phyloP scores from a whole-genome alignment of 2,888 invertebrate species.

The Drosophila meridiana region DNA sequence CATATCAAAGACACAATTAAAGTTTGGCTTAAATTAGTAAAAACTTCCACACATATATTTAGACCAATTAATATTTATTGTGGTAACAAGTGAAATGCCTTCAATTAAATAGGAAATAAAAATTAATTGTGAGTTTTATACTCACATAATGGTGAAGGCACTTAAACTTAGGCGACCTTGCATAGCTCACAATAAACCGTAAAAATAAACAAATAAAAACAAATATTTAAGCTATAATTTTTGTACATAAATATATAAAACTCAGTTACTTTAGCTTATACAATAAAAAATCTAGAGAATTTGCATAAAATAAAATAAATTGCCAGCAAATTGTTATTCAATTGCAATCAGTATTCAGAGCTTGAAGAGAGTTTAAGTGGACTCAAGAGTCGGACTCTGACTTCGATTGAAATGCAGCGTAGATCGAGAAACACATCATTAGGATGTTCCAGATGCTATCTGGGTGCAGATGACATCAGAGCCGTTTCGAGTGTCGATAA shows the following conservation, averaged over 20 bases:
- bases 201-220: background rate
- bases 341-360: background rate
- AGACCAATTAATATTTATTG: background rate
- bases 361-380: background rate
- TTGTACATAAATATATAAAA: background rate
- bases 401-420: conserved; percentile 9
- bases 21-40: background rate
- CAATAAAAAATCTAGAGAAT: background rate
- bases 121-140: background rate
- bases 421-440: conserved; percentile 7
- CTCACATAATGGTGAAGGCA: background rate
- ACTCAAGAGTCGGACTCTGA: background rate
- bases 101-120: background rate
- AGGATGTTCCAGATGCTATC: background rate
- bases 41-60: background rate
- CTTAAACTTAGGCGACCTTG: background rate
- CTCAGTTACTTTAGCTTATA: background rate
- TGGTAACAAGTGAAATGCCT: background rate
- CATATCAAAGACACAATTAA: background rate
- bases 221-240: background rate
- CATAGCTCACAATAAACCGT: background rate
- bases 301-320: background rate
- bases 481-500: conserved; percentile 15
- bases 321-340: background rate
- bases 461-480: conserved; percentile 9